phyloP scores from a whole-genome alignment of 2,113 vertebrate genomes.

The Alligator mississippiensis region DNA sequence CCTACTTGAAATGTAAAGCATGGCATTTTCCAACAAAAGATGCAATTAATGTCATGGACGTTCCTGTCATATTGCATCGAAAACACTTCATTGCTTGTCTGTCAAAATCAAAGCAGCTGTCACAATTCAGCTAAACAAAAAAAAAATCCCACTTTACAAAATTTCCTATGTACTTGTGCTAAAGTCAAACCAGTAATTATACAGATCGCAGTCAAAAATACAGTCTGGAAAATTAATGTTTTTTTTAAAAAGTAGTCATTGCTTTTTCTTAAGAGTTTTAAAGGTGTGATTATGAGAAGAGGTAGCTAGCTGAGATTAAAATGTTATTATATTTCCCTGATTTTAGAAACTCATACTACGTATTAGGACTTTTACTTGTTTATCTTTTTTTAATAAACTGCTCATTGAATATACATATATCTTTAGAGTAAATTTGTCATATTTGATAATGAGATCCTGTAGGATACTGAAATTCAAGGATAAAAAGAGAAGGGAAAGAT shows the following conservation, averaged over 20 bases:
- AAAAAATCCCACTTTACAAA: constrained; percentile 73
- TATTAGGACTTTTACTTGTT: no score
- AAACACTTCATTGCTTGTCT: constrained; percentile 78
- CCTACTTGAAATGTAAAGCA: constrained; percentile 64
- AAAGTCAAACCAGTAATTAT: constrained; percentile 74
- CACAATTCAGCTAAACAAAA: constrained; percentile 83
- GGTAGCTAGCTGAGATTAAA: neutral
- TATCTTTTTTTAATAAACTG: neutral
- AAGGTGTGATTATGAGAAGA: constrained; percentile 40
- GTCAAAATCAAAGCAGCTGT: constrained; percentile 87
- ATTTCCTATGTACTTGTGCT: constrained; percentile 49
- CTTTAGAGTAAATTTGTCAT: neutral
- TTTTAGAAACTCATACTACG: neutral
- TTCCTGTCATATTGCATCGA: constrained; percentile 61
- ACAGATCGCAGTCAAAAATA: constrained; percentile 52
- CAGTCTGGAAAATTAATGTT: constrained; percentile 48
- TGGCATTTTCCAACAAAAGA: constrained; percentile 78
- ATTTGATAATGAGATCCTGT: neutral
- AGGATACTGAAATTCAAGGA: neutral
- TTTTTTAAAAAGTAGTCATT: constrained; percentile 33
- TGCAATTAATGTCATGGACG: constrained; percentile 73
- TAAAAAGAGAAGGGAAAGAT: neutral
- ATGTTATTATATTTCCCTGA: neutral
- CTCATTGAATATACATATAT: neutral
- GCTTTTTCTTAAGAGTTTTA: constrained; percentile 5